These are phyloP conservation scores for Nasonia longicornis DNA, from an alignment of 1,140 invertebrate species.

Conservation along the genomic window DNA sequence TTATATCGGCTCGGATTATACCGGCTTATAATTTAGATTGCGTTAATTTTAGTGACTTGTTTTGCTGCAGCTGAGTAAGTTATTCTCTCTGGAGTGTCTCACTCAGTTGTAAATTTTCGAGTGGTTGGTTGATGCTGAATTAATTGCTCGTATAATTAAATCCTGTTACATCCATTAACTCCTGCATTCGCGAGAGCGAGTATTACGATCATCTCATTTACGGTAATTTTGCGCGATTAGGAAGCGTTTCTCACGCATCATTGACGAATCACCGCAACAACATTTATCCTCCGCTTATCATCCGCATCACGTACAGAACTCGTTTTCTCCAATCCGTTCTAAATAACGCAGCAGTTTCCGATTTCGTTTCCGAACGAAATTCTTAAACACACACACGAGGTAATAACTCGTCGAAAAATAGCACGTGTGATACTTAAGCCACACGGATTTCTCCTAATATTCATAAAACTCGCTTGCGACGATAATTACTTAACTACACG, in stretches of 20 bases:
- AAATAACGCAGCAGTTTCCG: too few relatives aligned
- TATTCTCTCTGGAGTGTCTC: not conserved
- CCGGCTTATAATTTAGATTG: too few relatives aligned
- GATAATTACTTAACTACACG: constrained; percentile 26
- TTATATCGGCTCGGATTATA: not conserved
- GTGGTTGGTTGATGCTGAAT: not conserved
- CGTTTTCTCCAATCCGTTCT: too few relatives aligned
- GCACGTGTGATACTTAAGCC: constrained; percentile 29
- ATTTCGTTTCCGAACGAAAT: not conserved
- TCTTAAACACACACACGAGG: not conserved
- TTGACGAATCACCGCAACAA: too few relatives aligned
- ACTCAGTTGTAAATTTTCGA: not conserved
- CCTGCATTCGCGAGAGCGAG: not conserved
- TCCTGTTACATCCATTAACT: not conserved
- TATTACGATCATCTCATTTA: not conserved
- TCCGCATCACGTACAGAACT: too few relatives aligned
- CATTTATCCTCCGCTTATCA: too few relatives aligned
- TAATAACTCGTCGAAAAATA: constrained; percentile 25
- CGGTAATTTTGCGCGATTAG: not conserved
- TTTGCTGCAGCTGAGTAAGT: not conserved
- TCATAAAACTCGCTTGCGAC: not conserved
- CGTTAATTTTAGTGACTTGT: not conserved
- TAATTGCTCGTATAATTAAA: not conserved
- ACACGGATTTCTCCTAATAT: constrained; percentile 34
- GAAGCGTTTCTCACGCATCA: too few relatives aligned